phyloP scores from a whole-genome alignment of 1,140 invertebrate species.

The Galleria mellonella region DNA sequence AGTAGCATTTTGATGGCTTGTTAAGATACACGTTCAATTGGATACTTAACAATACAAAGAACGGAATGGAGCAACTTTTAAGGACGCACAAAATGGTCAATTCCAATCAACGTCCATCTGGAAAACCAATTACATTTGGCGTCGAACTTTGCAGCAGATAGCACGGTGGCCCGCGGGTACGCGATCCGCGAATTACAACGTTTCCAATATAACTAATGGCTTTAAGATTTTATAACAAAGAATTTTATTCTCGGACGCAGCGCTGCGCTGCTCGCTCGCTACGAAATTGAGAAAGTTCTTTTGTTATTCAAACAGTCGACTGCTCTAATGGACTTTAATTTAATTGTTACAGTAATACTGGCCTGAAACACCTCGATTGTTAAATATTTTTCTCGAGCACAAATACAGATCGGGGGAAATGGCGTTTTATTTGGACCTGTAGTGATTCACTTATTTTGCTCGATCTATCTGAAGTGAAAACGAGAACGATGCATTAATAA shows the following conservation, averaged over 20 bases:
- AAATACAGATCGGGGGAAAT: no score
- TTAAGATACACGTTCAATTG: no score
- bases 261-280: not conserved
- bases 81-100: no score
- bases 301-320: not conserved
- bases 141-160: not conserved
- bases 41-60: no score
- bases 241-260: constrained; percentile 6
- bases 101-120: not conserved
- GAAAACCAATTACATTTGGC: constrained; percentile 22
- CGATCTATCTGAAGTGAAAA: no score
- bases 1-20: no score
- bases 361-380: no score
- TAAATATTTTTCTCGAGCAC: no score
- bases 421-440: no score
- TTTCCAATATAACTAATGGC: constrained; percentile 17
- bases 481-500: no score
- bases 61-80: no score
- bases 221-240: constrained; percentile 17
- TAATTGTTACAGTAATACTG: not conserved
- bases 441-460: no score
- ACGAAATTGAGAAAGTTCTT: not conserved
- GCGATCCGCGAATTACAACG: constrained; percentile 6
- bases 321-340: constrained; percentile 1
- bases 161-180: not conserved